Conservation (phyloP, 1,140 invertebrate genomes). For the Phthorimaea operculella region DNA sequence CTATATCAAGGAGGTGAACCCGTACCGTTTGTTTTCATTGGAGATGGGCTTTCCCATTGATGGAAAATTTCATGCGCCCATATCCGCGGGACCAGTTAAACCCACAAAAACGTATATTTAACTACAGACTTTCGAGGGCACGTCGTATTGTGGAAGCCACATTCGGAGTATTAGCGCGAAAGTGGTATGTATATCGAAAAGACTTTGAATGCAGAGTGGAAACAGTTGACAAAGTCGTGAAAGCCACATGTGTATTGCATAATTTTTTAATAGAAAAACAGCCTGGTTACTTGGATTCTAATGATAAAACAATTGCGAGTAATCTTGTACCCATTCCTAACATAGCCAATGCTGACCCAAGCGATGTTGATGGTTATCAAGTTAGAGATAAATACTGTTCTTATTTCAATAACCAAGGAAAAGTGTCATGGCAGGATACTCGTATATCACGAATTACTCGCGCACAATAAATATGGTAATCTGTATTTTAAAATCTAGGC, state of each 20-base stretch:
- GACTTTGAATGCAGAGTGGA: constrained; percentile 14
- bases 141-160: constrained; percentile 49
- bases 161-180: constrained; percentile 61
- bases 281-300: no score
- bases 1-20: constrained; percentile 16
- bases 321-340: no score
- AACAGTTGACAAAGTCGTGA: constrained; percentile 24
- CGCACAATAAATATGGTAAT: no score
- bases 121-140: constrained; percentile 53
- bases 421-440: no score
- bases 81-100: constrained; percentile 24
- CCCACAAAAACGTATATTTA: constrained; percentile 40
- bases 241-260: constrained; percentile 28
- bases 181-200: constrained; percentile 16
- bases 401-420: no score
- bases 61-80: constrained; percentile 36
- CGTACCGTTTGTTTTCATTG: constrained; percentile 23
- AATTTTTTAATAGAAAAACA: constrained; percentile 25
- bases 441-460: no score
- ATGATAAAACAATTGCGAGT: no score
- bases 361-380: no score
- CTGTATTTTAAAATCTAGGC: no score
- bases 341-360: no score
- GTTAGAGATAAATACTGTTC: no score
- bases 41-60: constrained; percentile 24